Conservation (phyloP, 2,113 vertebrate genomes). For the Bos javanicus region DNA sequence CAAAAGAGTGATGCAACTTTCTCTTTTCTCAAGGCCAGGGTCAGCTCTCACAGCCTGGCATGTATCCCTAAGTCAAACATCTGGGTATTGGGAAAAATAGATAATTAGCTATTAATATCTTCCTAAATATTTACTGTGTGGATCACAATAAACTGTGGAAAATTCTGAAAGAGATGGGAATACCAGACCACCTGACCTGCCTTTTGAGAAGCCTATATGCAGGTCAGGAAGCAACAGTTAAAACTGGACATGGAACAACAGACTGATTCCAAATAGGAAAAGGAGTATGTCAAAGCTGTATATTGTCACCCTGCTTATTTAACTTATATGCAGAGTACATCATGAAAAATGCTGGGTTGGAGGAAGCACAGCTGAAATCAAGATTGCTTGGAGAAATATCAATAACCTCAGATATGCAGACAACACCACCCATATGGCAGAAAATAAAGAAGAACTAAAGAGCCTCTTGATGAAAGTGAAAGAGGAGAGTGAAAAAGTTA, state of each 20-base stretch:
- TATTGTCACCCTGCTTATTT: neutral
- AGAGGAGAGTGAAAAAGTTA: neutral
- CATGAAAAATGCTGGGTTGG: neutral
- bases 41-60: neutral
- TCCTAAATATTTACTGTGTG: neutral
- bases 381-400: neutral
- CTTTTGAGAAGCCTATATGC: neutral
- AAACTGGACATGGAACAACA: neutral
- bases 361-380: neutral
- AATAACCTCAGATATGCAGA: neutral
- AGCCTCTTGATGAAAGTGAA: neutral
- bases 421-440: neutral
- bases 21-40: neutral
- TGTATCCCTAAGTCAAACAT: neutral
- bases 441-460: neutral
- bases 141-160: neutral
- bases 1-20: neutral
- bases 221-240: neutral
- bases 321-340: neutral
- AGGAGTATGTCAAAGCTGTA: neutral
- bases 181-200: neutral
- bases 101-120: neutral
- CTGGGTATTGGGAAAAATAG: neutral
- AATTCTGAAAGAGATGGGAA: neutral
- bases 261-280: neutral